Percentiles rank a stretch among this genome's conserved stretches.
Evolutionary conservation across 2,113 vertebrate genomes (phyloP).

Genomic region (Dicerorhinus sumatrensis): DNA sequence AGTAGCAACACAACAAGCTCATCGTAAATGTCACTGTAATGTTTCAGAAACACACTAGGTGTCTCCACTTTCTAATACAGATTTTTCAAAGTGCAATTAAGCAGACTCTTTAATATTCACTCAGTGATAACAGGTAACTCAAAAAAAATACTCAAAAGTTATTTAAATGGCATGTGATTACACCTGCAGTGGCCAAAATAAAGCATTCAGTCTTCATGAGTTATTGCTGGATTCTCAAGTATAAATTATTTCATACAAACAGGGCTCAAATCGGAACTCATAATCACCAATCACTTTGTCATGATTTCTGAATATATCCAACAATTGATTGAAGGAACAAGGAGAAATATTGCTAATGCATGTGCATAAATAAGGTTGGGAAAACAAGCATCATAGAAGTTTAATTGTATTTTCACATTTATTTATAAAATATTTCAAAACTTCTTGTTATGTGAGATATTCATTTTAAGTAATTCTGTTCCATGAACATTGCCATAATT

Average conservation of each 20-base stretch:
- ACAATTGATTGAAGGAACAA: neutral
- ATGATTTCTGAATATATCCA: slow-evolving; percentile 13
- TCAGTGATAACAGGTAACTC: neutral
- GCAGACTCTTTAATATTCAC: neutral
- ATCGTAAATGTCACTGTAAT: neutral
- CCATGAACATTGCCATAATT: neutral
- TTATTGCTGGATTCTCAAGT: slow-evolving; percentile 9
- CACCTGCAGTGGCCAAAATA: neutral
- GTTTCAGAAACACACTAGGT: slow-evolving; percentile 39
- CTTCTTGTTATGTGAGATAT: neutral
- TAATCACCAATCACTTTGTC: slow-evolving; percentile 2
- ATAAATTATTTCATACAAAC: slow-evolving; percentile 46
- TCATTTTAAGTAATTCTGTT: neutral
- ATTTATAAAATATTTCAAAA: slow-evolving; percentile 15
- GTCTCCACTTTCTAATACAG: slow-evolving; percentile 43
- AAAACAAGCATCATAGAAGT: neutral
- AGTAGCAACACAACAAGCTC: neutral
- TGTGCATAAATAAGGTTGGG: neutral
- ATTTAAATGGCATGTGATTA: slow-evolving; percentile 41
- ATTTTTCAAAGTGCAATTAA: neutral
- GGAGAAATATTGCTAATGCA: neutral
- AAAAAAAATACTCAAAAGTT: neutral
- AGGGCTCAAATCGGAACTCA: neutral
- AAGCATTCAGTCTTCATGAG: neutral
- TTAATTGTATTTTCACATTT: neutral